Base-by-base conservation (phyloP, 2,113 vertebrate genomes). In the Calypte anna region DNA sequence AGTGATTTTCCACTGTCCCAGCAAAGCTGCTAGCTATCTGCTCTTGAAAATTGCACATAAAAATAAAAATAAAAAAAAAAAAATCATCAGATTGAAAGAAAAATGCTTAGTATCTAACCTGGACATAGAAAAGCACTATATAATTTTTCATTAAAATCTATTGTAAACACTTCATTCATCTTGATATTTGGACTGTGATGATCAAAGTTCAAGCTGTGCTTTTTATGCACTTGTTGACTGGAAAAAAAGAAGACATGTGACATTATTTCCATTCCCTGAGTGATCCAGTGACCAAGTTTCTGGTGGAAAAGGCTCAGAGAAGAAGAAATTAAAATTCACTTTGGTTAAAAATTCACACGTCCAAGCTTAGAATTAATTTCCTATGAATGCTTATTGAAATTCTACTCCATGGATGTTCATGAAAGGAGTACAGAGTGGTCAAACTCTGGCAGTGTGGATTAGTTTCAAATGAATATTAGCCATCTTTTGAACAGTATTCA, bases 141-240 rank as follows among this genome's bases (percentile, higher is more conserved):
- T 12, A 63, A 81, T 83, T 94, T 94, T 81, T 91, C 50, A 82
- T 78, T 58, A 88, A 93, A 86, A 93, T 67, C 53, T 81, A 36
- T 66, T 50, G 50, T 64, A 94, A 91, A 90, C 48, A 25, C 28
- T 69, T 76, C 8, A 63, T 91, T 95, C 90, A 36, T 74, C 77
- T 94, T 72, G 57, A 48, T 90, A 50, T 81, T 95, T 91, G 44
- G 88, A 74, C 64, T 86, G 30, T 27, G 27, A 67, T 70, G 18
- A 92, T 80, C 89, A 59, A 94, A 94, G 72, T 88, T 91, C 76
- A 95, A 96, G 76, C 30, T 80, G n/a, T 55, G 44, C 24, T 91
- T 63, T 54, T 75, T 69, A 43, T 8, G 7, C 48, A 66, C 36
- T 90, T 94, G 27, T 72, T 93, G 82, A 81, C 75, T 78, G n/a